Conservation (phyloP, 2,888 invertebrate species). For the Agriopis marginaria region DNA sequence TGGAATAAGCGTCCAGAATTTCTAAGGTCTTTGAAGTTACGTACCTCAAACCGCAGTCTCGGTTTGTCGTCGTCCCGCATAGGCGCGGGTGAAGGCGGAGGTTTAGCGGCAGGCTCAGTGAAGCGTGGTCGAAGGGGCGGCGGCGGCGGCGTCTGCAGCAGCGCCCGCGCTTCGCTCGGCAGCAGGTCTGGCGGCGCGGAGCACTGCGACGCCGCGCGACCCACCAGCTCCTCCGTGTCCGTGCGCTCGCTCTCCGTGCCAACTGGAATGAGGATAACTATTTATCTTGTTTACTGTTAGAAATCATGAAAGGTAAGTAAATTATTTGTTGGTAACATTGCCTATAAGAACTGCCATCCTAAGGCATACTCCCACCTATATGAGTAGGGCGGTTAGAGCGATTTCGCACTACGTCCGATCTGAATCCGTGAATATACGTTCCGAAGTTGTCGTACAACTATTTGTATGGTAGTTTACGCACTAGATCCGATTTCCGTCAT, state of each 20-base stretch:
- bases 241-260: conserved; percentile 88
- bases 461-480: too few relatives aligned
- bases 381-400: too few relatives aligned
- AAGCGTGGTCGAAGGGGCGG: conserved; percentile 47
- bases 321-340: too few relatives aligned
- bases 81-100: conserved; percentile 50
- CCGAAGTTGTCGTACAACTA: too few relatives aligned
- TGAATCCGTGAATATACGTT: too few relatives aligned
- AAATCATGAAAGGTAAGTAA: not conserved
- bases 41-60: conserved; percentile 79
- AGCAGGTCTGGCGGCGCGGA: conserved; percentile 88
- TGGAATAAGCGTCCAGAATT: not conserved
- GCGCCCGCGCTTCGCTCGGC: conserved; percentile 85
- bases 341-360: too few relatives aligned
- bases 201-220: conserved; percentile 87
- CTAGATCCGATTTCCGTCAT: too few relatives aligned
- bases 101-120: conserved; percentile 54
- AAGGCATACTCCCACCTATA: too few relatives aligned
- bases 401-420: too few relatives aligned
- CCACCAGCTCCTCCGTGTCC: conserved; percentile 90
- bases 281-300: not conserved
- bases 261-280: conserved; percentile 71
- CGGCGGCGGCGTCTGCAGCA: conserved; percentile 69
- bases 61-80: conserved; percentile 68
- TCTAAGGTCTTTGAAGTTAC: conserved; percentile 3